Base-by-base conservation (phyloP, 2,797 vertebrate genomes). In the Anas bahamensis region DNA sequence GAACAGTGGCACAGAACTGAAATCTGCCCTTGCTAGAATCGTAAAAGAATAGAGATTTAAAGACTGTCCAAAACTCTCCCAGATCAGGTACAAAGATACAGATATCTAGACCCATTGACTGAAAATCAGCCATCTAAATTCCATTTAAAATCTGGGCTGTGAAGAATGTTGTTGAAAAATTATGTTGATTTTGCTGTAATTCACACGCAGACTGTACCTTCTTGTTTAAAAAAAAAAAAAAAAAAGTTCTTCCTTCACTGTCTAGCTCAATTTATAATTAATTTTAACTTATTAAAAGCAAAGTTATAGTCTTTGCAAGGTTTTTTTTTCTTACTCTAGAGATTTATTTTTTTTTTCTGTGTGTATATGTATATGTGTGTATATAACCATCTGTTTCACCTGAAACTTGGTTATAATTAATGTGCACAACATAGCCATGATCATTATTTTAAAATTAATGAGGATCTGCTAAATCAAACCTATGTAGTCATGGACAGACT, bases 301-400 rank as follows among this genome's bases (percentile, higher is more conserved):
- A 35, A n/a, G 3, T n/a, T 7, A 56, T 5, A 46, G 2, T 13
- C 33, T 39, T 66, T 35, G 7, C 19, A 60, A 70, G 4, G 3
- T 19, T 14, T 39, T 14, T 61, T 77, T 77, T 85, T 68, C 31
- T 11, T 50, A 6, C 8, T 57, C 19, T 35, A 24, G 2, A 35
- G 2, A 8, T 19, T 3, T 26, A 24, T 48, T 24, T 9, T 28
- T 18, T 82, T 82, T 85, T 6, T 23, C 6, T 37, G 13, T 35
- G 5, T 22, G 10, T 63, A 42, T 1, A 0, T 50, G 22, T 4
- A 4, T 23, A 4, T 0, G 2, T 13, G 8, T n/a, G 17, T 24
- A 19, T 65, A 21, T 21, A 80, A 61, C 17, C 4, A 31, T 3
- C 18, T 31, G 3, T 63, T 61, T 88, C 35, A 56, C 15, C 39